Evolutionary conservation across 2,113 vertebrate species (phyloP), one percentile per base, ranked within the genome.

Genomic region (Lepus europaeus): DNA sequence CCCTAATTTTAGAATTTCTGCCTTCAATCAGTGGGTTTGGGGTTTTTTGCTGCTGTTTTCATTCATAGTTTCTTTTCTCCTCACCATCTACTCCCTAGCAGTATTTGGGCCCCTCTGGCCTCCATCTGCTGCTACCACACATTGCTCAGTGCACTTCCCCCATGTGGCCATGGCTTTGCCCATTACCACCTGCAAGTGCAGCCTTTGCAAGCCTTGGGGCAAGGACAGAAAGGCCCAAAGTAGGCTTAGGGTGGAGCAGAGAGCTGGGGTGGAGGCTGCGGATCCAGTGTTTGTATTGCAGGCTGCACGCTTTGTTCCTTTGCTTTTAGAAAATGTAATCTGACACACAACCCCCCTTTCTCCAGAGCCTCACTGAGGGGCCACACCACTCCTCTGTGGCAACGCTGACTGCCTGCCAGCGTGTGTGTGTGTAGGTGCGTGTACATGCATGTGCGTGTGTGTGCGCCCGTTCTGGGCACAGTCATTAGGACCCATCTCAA

Each of bases 171-270:
- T 33, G 9, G 11, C 69, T 86, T n/a, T 88, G 33, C 61, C 31
- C 53, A 53, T 56, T 27, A 33, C 25, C 61, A 27, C 69, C 81
- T 63, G 31, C 51, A 64, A 59, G 11, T 25, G 39, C 16, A 33
- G 83, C 45, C 69, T 29, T 59, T 59, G 59, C 89, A 73, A 79
- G 53, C 31, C 59, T 86, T 3, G 14, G 78, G 53, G 73, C 64
- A 79, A 6, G 94, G 68, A 33, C 31, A 49, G 73, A 81, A 93
- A 59, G 69, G 78, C 78, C 56, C 56, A 20, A 95, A 96, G 66
- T 33, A 36, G 93, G 25, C 56, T 66, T 85, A 68, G 74, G 84
- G 61, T 63, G 27, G 68, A 91, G 73, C 45, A 86, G 29, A 45
- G 19, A 45, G 77, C 59, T 64, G n/a, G 25, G 29, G 64, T 23